These are phyloP conservation scores for Protosalanx chinensis DNA, from an alignment of 2,797 vertebrate species.

Conservation along the genomic window DNA sequence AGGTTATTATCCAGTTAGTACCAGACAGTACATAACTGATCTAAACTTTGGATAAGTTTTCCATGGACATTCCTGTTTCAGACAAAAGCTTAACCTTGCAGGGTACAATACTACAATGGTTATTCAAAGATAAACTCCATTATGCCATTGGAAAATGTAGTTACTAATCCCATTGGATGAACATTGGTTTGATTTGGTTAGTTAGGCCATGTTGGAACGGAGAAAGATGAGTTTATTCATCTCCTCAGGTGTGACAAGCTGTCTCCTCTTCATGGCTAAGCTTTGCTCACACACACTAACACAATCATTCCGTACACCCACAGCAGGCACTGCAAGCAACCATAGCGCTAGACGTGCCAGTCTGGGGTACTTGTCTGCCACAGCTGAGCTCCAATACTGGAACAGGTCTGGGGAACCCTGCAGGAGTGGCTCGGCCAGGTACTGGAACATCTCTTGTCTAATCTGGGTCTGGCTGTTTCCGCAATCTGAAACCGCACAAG, in stretches of 20 bases:
- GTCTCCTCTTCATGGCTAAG: conserved; percentile 88
- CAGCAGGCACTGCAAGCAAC: conserved; percentile 94
- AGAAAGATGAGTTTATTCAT: conserved; percentile 99
- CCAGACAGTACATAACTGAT: conserved; percentile 51
- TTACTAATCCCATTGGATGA: conserved; percentile 54
- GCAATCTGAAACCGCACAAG: conserved; percentile 42
- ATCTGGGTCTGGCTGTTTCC: conserved; percentile 72
- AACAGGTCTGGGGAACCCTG: conserved; percentile 92
- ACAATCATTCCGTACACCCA: conserved; percentile 89
- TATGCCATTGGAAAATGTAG: conserved; percentile 59
- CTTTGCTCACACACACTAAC: conserved; percentile 95
- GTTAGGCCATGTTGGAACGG: conserved; percentile 94
- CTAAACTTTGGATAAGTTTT: conserved; percentile 46
- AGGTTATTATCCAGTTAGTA: conserved; percentile 37
- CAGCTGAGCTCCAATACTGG: conserved; percentile 94
- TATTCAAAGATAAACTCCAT: conserved; percentile 32
- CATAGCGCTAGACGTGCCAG: conserved; percentile 93
- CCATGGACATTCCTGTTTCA: conserved; percentile 34
- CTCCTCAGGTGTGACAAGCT: conserved; percentile 92
- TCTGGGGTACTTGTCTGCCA: conserved; percentile 87
- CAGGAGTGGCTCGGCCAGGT: conserved; percentile 93
- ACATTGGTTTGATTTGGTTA: conserved; percentile 63
- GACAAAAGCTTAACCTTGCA: neutral
- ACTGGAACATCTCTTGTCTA: conserved; percentile 92
- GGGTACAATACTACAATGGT: neutral